A percentile compares a stretch with the other conserved stretches of the same genome.
phyloP scores from a whole-genome alignment of 23 tunicate species.

The Halocynthia aurantium region DNA sequence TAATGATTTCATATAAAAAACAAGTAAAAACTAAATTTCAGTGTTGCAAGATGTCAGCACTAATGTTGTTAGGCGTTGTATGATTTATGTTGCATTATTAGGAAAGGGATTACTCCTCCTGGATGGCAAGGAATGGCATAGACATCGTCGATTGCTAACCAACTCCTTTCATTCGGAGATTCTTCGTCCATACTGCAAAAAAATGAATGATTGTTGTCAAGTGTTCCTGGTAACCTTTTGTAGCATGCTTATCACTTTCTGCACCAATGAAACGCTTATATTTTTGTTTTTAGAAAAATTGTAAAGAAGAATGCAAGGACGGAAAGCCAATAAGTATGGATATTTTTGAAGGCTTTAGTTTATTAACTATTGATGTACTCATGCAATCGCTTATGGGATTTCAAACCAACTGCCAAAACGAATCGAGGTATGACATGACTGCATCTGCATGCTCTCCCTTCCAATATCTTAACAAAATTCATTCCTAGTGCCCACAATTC shows the following conservation, averaged over 20 bases:
- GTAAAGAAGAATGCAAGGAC: conserved; percentile 34
- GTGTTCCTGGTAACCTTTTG: conserved; percentile 33
- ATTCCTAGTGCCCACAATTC: too few relatives aligned
- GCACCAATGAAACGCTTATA: too few relatives aligned
- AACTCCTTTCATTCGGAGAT: conserved; percentile 68
- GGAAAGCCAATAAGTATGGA: conserved; percentile 10
- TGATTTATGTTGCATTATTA: neutral
- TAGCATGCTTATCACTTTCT: too few relatives aligned
- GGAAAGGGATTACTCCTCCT: conserved; percentile 47
- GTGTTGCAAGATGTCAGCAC: too few relatives aligned
- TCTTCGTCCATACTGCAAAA: conserved; percentile 40
- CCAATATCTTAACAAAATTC: too few relatives aligned
- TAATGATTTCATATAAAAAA: too few relatives aligned
- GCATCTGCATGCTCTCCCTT: too few relatives aligned
- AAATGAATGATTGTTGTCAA: conserved; percentile 48
- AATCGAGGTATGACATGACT: conserved; percentile 2
- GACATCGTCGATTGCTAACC: conserved; percentile 68
- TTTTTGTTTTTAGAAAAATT: neutral
- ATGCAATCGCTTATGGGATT: conserved; percentile 43
- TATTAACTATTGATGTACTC: conserved; percentile 52
- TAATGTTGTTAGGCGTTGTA: too few relatives aligned
- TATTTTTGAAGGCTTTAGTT: conserved; percentile 37
- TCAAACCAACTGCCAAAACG: conserved; percentile 43
- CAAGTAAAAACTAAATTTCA: too few relatives aligned
- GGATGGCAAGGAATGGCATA: conserved; percentile 45